Conservation (phyloP, 2,888 invertebrate genomes). For the Quadroppia sp. region DNA sequence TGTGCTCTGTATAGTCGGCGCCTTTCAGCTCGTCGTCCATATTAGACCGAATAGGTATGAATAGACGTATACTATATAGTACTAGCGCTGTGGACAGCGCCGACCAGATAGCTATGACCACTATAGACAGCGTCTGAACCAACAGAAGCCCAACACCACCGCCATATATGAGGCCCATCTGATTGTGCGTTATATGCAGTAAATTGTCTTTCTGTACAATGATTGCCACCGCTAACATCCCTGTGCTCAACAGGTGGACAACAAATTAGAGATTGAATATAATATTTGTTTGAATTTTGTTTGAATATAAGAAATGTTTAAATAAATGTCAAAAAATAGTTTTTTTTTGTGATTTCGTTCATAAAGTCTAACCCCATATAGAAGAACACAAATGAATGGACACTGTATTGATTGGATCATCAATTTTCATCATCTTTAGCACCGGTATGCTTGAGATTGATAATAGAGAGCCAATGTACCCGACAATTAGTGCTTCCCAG, state of each 20-base stretch:
- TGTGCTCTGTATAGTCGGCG: conserved; percentile 81
- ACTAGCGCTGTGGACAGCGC: conserved; percentile 60
- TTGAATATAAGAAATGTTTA: neutral
- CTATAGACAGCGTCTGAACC: conserved; percentile 68
- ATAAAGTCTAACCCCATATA: conserved; percentile 44
- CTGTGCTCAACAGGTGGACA: conserved; percentile 26
- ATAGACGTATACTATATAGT: conserved; percentile 62
- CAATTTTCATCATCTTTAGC: conserved; percentile 71
- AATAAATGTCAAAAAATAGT: neutral
- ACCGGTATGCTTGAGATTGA: conserved; percentile 68
- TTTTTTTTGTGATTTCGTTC: too few species aligned
- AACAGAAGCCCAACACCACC: conserved; percentile 84
- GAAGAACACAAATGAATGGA: conserved; percentile 68
- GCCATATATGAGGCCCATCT: conserved; percentile 58
- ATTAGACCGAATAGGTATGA: conserved; percentile 80
- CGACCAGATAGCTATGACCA: conserved; percentile 72
- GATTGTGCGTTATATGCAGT: conserved; percentile 50
- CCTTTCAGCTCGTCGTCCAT: conserved; percentile 79
- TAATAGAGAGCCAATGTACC: conserved; percentile 69
- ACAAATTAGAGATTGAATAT: too few species aligned
- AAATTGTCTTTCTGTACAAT: conserved; percentile 44
- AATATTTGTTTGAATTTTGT: too few species aligned
- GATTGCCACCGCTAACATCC: conserved; percentile 45
- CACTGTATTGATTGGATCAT: conserved; percentile 89
- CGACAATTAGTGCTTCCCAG: conserved; percentile 80